Evolutionary conservation across 2,797 vertebrate genomes (phyloP), one percentile per base, ranked within the genome.

Genomic region (Lutjanus campechanus): DNA sequence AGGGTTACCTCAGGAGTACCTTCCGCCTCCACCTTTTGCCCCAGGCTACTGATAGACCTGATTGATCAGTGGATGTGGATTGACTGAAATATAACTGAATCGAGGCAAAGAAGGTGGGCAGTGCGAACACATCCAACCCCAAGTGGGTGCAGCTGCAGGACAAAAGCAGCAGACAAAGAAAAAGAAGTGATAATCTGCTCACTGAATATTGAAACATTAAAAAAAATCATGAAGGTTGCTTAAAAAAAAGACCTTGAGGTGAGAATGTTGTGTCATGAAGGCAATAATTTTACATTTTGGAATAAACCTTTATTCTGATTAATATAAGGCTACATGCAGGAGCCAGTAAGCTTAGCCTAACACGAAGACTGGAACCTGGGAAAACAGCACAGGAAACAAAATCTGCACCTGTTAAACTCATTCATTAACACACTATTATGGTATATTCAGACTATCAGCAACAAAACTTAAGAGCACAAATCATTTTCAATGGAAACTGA

Each of bases 1-100:
- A 20, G 11, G 2, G 4, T 63, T 94, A 69, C 95, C 92, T 13
- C 8, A 51, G 1, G 96, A 96, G 79, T 96, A 96, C 73, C 66
- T 51, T 13, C 75, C 69, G n/a, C 95, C 95, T 36, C 94, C 95
- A 46, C 94, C 95, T 3, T 96, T 96, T 86, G 95, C 95, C 12
- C 96, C 96, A 43, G 95, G 95, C 9, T 95, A 89, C 81, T 86
- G 69, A 89, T n/a, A 29, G 25, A 62, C 47, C 16, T n/a, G 15
- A 69, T 0, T n/a, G 29, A 43, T 60, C 3, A 15, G 8, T 25
- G n/a, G 56, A 51, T 68, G 58, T 49, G 16, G 13, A n/a, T 17
- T 13, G 25, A n/a, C 47, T 49, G 17, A 41, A 49, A 25, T 8
- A 16, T 2, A 11, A 41, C 7, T 58, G 25, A 20, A 20, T 67